A percentile compares a stretch with the other conserved stretches of the same genome.
These are phyloP conservation scores for Mormyrus hasselquistii DNA, from an alignment of 2,797 vertebrate species.

Conservation along the genomic window DNA sequence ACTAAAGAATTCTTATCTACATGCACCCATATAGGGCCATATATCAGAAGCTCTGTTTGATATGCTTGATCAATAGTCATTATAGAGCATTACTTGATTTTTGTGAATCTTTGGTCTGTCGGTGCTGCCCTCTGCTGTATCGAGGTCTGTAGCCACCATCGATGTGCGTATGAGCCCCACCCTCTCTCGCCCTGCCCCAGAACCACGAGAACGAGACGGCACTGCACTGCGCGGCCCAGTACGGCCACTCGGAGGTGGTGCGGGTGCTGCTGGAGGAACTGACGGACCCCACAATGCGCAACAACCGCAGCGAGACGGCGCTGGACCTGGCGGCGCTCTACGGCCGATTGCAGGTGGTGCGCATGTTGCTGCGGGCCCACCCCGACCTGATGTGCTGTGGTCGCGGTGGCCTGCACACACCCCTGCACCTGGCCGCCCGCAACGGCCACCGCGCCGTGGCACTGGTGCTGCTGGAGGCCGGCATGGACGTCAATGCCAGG, in stretches of 20 bases:
- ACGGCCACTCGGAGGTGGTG: constrained; percentile 90
- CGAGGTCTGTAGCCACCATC: neutral
- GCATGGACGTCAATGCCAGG: constrained; percentile 92
- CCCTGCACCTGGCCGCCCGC: constrained; percentile 86
- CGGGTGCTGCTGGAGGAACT: constrained; percentile 85
- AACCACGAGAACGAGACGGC: constrained; percentile 93
- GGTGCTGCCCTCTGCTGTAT: neutral
- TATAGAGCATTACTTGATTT: neutral
- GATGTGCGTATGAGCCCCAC: neutral
- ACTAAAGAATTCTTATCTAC: neutral
- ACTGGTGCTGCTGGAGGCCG: constrained; percentile 80
- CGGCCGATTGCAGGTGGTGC: constrained; percentile 85
- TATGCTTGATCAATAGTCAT: neutral
- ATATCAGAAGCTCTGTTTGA: neutral
- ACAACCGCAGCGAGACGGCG: constrained; percentile 84
- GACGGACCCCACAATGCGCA: constrained; percentile 87
- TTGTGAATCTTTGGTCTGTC: neutral
- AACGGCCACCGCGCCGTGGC: constrained; percentile 86
- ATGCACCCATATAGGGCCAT: neutral
- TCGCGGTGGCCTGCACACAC: constrained; percentile 73
- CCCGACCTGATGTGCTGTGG: constrained; percentile 86
- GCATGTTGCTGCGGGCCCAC: constrained; percentile 85
- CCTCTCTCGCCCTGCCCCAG: constrained; percentile 37
- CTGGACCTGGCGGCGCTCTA: constrained; percentile 90
- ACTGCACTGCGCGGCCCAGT: constrained; percentile 89